Evolutionary conservation across 2,797 vertebrate genomes (phyloP).

Genomic region (Acomys russatus): DNA sequence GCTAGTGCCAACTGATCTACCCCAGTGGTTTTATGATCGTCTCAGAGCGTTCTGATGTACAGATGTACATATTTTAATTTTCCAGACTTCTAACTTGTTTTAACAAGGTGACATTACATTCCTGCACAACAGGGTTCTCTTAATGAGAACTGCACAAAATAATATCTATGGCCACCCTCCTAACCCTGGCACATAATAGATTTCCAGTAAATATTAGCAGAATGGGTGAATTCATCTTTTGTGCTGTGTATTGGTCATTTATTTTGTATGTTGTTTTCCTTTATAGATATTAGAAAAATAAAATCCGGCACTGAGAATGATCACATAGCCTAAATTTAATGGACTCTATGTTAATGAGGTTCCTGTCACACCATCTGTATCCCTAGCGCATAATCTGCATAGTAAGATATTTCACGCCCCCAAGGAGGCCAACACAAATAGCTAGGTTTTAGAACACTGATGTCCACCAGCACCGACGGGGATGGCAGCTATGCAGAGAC

Average conservation of each 20-base stretch:
- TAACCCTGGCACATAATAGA: neutral
- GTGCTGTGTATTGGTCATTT: conserved; percentile 20
- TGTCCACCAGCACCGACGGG: neutral
- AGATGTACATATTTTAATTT: conserved; percentile 69
- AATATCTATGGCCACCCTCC: neutral
- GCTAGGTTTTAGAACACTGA: neutral
- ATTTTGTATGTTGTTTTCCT: conserved; percentile 48
- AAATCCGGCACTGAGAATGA: conserved; percentile 24
- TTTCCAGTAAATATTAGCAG: conserved; percentile 46
- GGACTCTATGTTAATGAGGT: conserved; percentile 35
- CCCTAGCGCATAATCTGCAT: neutral
- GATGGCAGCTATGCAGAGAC: neutral
- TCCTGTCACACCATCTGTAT: neutral
- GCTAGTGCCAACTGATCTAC: neutral
- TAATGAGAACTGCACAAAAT: conserved; percentile 10
- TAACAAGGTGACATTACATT: conserved; percentile 61
- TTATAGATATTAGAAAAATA: conserved; percentile 61
- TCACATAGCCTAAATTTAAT: conserved; percentile 41
- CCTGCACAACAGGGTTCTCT: neutral
- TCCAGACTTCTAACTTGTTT: conserved; percentile 66
- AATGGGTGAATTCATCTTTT: neutral
- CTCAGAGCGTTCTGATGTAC: neutral
- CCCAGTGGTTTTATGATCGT: conserved; percentile 51
- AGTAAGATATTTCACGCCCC: neutral
- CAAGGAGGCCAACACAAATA: neutral